Base-by-base conservation (phyloP, 2,888 invertebrate species). In the Morpho achilles region DNA sequence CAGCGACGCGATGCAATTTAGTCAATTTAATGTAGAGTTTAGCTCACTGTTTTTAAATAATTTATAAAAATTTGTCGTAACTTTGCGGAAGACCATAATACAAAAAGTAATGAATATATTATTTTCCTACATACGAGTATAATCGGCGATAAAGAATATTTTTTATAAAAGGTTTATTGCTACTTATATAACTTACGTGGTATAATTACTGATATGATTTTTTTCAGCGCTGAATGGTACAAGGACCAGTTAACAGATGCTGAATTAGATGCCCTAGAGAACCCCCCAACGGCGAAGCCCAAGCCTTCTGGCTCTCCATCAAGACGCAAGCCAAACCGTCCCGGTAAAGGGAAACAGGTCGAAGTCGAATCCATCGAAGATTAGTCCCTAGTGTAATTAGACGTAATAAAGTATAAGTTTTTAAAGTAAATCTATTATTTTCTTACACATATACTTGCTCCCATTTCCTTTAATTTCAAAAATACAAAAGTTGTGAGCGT, bases 181-280 rank as follows among this genome's bases (percentile, higher is more conserved):
- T n/a, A n/a, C n/a, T n/a, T n/a, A n/a, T n/a, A n/a, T 16, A 16
- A 16, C 16, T 16, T 16, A 32, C 32, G 32, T 32, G 5, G 1
- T 32, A 32, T 32, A 32, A 32, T 32, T 32, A 32, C 32, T 32
- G 32, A 32, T 32, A 40, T 10, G 46, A 10, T 49, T 32, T n/a
- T 56, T 51, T 53, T 51, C 83, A 97, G 97, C 82, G 94, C 94
- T 68, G 97, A 97, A 74, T 97, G 97, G 96, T 97, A 97, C 89
- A 96, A 96, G 78, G 97, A 93, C 47, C 94, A 95, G 67, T 84
- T 97, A 71, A 96, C 96, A 7, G 96, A 96, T 64, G 94, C 94
- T 46, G 94, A 96, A 77, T 80, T 97, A 59, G 94, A 94, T 0
- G 95, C 94, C 46, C 84, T 97, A 65, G 96, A 97, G 82, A 93